These are phyloP conservation scores for Spisula solida DNA, from an alignment of 2,888 invertebrate species.

Conservation along the genomic window DNA sequence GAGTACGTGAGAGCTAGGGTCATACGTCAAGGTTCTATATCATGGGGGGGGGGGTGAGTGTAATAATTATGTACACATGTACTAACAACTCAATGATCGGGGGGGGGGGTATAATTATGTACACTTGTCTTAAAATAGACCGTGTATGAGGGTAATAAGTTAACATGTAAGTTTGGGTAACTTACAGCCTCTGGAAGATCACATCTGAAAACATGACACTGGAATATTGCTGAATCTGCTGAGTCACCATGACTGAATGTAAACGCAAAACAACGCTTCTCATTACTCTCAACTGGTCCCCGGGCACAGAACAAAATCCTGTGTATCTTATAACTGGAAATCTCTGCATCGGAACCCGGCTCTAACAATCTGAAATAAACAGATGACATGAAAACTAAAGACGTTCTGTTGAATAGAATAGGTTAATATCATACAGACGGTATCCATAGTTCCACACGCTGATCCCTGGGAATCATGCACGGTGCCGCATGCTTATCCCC, in stretches of 20 bases:
- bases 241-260: constrained; percentile 98
- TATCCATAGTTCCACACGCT: no score
- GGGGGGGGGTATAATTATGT: no score
- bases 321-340: constrained; percentile 96
- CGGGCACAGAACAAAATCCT: constrained; percentile 98
- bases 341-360: constrained; percentile 93
- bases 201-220: constrained; percentile 99
- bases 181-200: constrained; percentile 97
- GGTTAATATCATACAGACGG: no score
- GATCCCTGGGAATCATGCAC: no score
- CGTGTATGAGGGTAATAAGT: neutral
- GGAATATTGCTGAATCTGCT: constrained; percentile 95
- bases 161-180: constrained; percentile 56
- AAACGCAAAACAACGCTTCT: constrained; percentile 98
- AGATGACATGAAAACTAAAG: constrained; percentile 4
- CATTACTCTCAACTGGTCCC: constrained; percentile 93
- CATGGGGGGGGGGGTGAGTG: no score
- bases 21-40: no score
- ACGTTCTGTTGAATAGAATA: no score
- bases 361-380: constrained; percentile 90
- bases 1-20: no score
- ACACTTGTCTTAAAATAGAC: no score
- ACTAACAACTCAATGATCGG: no score
- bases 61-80: no score
- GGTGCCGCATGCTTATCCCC: no score